Percentiles rank a stretch among this genome's conserved stretches.
phyloP scores from a whole-genome alignment of 2,113 vertebrate genomes.

The Ursus arctos region DNA sequence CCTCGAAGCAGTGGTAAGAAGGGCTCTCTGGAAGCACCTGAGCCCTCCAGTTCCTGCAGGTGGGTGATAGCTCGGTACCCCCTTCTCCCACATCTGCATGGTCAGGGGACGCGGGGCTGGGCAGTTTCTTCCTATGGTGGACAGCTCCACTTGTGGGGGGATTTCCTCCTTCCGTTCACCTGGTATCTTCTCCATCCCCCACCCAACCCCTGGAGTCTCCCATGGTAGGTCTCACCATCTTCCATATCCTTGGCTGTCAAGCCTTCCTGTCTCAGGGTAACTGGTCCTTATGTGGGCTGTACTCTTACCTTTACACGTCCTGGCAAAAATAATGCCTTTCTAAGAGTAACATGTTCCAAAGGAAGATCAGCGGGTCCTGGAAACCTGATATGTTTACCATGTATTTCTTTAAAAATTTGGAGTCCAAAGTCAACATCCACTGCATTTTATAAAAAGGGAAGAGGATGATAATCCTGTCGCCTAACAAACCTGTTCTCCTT shows the following conservation, averaged over 20 bases:
- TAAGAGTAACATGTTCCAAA: neutral
- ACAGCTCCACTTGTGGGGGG: neutral
- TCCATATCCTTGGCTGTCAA: neutral
- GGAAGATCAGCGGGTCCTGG: neutral
- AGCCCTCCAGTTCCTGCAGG: neutral
- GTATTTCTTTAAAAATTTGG: neutral
- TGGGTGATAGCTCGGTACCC: neutral
- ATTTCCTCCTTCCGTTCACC: neutral
- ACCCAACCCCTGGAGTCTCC: too few species aligned
- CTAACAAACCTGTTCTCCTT: conserved; percentile 12
- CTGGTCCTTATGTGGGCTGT: neutral
- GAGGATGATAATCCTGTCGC: neutral
- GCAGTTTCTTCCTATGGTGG: neutral
- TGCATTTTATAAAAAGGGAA: neutral
- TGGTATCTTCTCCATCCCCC: neutral
- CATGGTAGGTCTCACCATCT: too few species aligned
- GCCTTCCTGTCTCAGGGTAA: neutral
- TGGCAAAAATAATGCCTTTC: neutral
- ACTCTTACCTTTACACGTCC: neutral
- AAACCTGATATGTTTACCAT: neutral
- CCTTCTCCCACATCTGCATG: neutral
- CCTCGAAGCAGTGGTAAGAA: neutral
- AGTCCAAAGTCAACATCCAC: neutral
- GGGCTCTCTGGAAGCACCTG: neutral
- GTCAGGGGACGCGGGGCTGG: neutral